Conservation (phyloP, 2,113 vertebrate genomes). For the Xenotilapia leptura region DNA sequence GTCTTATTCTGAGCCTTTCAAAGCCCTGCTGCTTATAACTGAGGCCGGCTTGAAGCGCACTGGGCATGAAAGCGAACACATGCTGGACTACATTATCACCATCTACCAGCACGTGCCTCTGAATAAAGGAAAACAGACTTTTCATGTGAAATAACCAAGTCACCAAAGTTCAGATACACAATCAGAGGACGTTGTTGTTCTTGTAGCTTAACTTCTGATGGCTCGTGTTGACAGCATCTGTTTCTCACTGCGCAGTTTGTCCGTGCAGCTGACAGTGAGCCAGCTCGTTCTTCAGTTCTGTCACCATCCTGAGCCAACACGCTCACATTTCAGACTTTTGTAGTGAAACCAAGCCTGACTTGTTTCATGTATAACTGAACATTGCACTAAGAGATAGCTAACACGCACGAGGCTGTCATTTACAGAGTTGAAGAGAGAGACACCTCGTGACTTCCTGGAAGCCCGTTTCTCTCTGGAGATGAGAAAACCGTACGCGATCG, state of each 20-base stretch:
- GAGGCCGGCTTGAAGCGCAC: neutral
- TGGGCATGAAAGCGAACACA: neutral
- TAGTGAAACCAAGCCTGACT: neutral
- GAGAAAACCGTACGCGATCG: neutral
- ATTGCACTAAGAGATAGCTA: neutral
- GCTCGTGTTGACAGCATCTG: neutral
- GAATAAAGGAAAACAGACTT: neutral
- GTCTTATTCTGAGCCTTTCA: neutral
- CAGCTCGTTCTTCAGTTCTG: neutral
- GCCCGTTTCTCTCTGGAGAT: neutral
- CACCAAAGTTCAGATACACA: neutral
- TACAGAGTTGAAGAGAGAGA: neutral
- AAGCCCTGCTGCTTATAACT: neutral
- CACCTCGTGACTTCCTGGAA: conserved; percentile 17
- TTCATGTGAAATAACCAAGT: neutral
- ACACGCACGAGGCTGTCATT: conserved; percentile 1
- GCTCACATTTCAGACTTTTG: neutral
- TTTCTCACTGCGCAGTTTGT: neutral
- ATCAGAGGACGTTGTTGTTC: neutral
- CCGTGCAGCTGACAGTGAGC: neutral
- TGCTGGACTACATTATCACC: neutral
- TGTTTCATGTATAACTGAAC: conserved; percentile 13
- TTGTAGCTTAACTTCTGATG: neutral
- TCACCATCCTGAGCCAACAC: neutral
- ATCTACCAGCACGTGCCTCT: neutral